phyloP scores from a whole-genome alignment of 1,140 invertebrate species.

The Bombus difficillimus region DNA sequence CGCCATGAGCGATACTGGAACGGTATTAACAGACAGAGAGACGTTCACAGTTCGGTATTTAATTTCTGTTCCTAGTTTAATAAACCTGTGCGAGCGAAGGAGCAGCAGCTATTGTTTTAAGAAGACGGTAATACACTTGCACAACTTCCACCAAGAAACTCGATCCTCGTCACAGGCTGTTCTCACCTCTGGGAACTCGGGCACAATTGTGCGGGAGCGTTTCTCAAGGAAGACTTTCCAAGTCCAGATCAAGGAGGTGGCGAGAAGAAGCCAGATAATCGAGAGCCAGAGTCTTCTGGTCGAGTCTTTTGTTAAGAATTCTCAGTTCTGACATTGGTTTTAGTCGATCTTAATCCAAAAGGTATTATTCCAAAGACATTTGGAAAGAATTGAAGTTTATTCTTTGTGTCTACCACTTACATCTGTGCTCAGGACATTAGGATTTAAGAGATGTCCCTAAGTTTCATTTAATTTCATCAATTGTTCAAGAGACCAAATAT shows the following conservation, averaged over 20 bases:
- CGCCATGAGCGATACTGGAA: not conserved
- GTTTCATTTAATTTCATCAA: too few relatives aligned
- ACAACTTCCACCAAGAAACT: slow-evolving; percentile 32
- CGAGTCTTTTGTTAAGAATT: not conserved
- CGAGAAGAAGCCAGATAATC: not conserved
- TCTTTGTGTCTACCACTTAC: too few relatives aligned
- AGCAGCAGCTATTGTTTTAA: slow-evolving; percentile 9
- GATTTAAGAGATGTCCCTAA: too few relatives aligned
- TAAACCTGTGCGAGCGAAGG: not conserved
- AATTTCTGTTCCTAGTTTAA: slow-evolving; percentile 18
- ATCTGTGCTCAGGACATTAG: too few relatives aligned
- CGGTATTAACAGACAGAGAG: not conserved
- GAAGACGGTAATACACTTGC: slow-evolving; percentile 16
- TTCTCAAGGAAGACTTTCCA: slow-evolving; percentile 30
- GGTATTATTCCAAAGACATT: too few relatives aligned
- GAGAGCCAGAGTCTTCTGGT: not conserved
- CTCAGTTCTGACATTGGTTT: not conserved
- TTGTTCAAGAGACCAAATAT: accelerated
- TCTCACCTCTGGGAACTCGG: slow-evolving; percentile 24
- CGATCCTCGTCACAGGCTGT: not conserved
- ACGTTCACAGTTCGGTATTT: not conserved
- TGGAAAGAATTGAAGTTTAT: too few relatives aligned
- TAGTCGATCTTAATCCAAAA: not conserved
- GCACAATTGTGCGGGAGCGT: not conserved
- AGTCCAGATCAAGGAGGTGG: not conserved